phyloP scores from a whole-genome alignment of 37 sponge, comb jelly and placozoan genomes.

The Mnemiopsis leidyi region DNA sequence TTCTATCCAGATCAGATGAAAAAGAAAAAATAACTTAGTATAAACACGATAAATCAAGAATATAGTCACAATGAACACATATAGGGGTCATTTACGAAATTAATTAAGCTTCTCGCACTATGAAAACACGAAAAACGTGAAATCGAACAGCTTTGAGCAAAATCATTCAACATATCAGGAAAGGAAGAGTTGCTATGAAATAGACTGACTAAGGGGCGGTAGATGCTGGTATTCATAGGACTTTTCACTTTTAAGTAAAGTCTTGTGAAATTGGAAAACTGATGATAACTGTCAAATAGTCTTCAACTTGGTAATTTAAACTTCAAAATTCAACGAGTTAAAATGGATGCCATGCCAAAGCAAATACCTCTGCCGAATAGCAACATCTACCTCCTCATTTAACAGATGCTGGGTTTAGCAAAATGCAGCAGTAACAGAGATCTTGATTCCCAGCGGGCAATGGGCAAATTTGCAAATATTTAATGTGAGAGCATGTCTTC shows the following conservation, averaged over 20 bases:
- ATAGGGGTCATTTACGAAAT: too few species aligned
- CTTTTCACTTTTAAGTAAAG: too few species aligned
- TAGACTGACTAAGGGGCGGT: not conserved
- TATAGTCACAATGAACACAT: not conserved
- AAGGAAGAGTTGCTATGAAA: not conserved
- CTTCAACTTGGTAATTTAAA: too few species aligned
- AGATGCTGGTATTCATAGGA: not conserved
- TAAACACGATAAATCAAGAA: not conserved
- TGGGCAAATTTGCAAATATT: not conserved
- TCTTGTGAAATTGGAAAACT: too few species aligned
- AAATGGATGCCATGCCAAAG: too few species aligned
- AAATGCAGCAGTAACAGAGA: not conserved
- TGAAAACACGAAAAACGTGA: not conserved
- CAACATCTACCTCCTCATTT: not conserved
- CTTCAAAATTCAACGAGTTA: too few species aligned
- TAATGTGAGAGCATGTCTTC: not conserved
- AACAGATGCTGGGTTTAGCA: not conserved
- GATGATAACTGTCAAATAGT: too few species aligned
- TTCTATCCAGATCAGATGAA: not conserved
- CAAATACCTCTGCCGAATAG: too few species aligned
- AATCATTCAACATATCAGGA: not conserved
- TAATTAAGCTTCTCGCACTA: not conserved
- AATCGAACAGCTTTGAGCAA: not conserved
- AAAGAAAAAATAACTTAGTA: not conserved
- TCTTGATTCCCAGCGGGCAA: not conserved